phyloP scores from a whole-genome alignment of 1,140 invertebrate species.

The Caenorhabditis remanei region DNA sequence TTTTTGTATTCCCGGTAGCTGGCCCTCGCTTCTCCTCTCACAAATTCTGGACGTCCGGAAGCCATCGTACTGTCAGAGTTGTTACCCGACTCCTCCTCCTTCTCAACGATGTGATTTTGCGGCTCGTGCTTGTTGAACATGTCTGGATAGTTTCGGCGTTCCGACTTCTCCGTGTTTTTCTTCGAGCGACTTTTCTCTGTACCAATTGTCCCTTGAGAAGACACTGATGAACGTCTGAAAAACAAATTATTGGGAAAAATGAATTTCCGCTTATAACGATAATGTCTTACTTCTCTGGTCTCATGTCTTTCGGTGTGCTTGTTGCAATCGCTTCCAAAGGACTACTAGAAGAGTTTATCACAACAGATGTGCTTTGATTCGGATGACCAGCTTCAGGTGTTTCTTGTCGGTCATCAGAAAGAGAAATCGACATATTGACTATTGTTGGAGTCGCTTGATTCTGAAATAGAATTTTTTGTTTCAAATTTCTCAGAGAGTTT shows the following conservation, averaged over 20 bases:
- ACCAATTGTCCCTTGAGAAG: conserved; percentile 35
- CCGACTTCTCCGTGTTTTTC: not conserved
- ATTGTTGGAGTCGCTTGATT: not conserved
- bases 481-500: too few relatives aligned
- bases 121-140: not conserved
- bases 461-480: not conserved
- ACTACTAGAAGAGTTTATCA: not conserved
- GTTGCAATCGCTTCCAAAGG: conserved; percentile 23
- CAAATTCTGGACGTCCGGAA: not conserved
- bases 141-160: not conserved
- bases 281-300: not conserved
- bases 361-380: not conserved
- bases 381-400: conserved; percentile 22
- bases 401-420: not conserved
- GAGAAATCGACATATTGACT: not conserved
- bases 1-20: conserved; percentile 23
- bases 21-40: conserved; percentile 3
- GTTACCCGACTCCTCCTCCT: conserved; percentile 5
- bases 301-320: conserved; percentile 2
- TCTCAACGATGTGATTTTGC: not conserved
- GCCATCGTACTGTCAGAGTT: conserved; percentile 28
- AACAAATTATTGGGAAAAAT: not conserved
- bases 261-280: not conserved
- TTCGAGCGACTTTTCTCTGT: not conserved
- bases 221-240: conserved; percentile 18